Base-by-base conservation (phyloP, 2,113 vertebrate genomes). In the Cricetomys ansorgei region DNA sequence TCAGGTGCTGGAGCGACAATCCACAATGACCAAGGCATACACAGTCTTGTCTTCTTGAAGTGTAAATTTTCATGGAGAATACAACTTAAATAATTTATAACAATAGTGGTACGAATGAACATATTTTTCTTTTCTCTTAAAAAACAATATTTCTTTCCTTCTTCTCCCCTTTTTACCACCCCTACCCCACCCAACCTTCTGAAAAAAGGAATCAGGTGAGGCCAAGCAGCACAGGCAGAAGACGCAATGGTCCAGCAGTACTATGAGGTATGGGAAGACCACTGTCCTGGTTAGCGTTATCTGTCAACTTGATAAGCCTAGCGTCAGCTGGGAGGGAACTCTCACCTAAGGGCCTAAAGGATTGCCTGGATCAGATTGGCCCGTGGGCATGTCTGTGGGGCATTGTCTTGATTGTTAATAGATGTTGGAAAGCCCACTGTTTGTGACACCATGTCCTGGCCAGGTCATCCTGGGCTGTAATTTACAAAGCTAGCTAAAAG, bases 51-150 rank as follows among this genome's bases (percentile, higher is more conserved):
- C 75, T 84, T 81, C 70, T n/a, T 7, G 29, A 29, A 85, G 19
- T 65, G 96, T 72, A 84, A 64, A 34, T 79, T 89, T 86, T 65
- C 80, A 43, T 55, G 31, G n/a, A 45, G 50, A 94, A 85, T 65
- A 93, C 16, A 43, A 48, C 55, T 43, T 59, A 53, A 86, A 75
- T 70, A 64, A 92, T 92, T 85, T 4, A 80, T 87, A 50, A 76
- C 2, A 67, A 34, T 45, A 55, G 17, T 79, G n/a, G 37, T 92
- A 92, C 69, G 27, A 89, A n/a, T 45, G 37, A 48, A 40, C 55
- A 19, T 65, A 37, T 76, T 17, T 87, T 80, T 90, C 29, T 83
- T 48, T 57, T n/a, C 40, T 48, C 45, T 73, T 70, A 91, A 80
- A 85, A 69, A 34, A 25, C 23, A 69, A 23, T 31, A 4, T 65